Base-by-base conservation (phyloP, 2,113 vertebrate genomes). In the Spea bombifrons region DNA sequence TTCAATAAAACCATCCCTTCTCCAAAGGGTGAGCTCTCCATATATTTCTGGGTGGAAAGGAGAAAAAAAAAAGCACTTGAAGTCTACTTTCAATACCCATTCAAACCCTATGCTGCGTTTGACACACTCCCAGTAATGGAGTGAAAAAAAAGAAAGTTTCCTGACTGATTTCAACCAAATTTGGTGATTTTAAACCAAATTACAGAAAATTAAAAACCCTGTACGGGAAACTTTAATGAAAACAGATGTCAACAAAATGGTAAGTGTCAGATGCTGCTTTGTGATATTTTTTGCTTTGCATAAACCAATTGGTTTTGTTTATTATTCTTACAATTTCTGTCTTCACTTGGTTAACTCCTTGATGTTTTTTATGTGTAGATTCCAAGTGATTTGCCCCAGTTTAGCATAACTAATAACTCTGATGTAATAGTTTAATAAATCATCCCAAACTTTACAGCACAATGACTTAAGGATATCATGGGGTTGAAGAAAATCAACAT, bases 201-300 rank as follows among this genome's bases (percentile, higher is more conserved):
- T 52, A 80, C 71, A 80, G 71, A 49, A 80, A 68, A 74, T 68
- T 73, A 74, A 73, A 80, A 61, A 64, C 71, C 67, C 78, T 61
- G 73, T 47, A 68, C 5, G 48, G 70, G 46, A 74, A 7, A 74
- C 63, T 74, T 80, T 71, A 66, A 66, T 48, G 45, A 74, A 73
- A 80, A 46, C 78, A 74, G 78, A 80, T 74, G 71, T 74, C 70
- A 74, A 68, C 78, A 80, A 73, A 73, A 80, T 80, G 78, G 78
- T 80, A 80, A 80, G 78, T 80, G 76, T 64, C 59, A 65, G 30
- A 71, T 17, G 47, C 57, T 9, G 55, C 46, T 70, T 30, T 77
- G 55, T 50, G 53, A 77, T 71, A 66, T 78, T 71, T 71, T 44
- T 61, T 78, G 57, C 63, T 70, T 71, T 45, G 68, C 57, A 49